Conservation (phyloP, 2,888 invertebrate genomes). For the Melolontha melolontha region DNA sequence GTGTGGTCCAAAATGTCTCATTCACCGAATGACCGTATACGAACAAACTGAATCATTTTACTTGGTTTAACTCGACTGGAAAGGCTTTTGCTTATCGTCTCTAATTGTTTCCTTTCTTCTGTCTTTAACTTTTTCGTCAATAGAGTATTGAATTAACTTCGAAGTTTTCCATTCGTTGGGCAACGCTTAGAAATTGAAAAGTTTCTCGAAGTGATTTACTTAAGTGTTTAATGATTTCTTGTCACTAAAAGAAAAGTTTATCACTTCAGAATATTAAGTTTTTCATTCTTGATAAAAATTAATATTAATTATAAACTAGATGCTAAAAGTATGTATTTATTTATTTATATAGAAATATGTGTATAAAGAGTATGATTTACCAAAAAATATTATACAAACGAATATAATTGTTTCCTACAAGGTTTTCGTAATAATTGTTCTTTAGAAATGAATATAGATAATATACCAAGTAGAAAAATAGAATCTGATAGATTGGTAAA, state of each 20-base stretch:
- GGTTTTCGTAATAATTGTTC: too few species aligned
- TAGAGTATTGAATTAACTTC: constrained; percentile 8
- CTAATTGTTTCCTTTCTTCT: constrained; percentile 12
- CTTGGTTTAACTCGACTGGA: constrained; percentile 9
- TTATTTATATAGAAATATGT: too few species aligned
- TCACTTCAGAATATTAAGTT: too few species aligned
- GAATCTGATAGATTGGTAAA: too few species aligned
- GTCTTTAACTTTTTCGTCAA: neutral
- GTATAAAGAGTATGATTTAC: too few species aligned
- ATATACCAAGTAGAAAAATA: too few species aligned
- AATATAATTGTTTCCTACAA: too few species aligned
- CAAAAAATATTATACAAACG: too few species aligned
- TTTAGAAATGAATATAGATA: too few species aligned
- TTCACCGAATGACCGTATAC: neutral
- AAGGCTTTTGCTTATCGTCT: constrained; percentile 32
- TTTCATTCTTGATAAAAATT: too few species aligned
- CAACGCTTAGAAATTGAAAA: constrained; percentile 8
- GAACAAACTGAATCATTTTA: constrained; percentile 6
- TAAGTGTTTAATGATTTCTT: constrained; percentile 15
- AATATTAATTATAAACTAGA: too few species aligned
- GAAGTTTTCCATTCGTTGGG: constrained; percentile 3
- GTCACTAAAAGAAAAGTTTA: neutral
- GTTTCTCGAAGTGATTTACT: constrained; percentile 10
- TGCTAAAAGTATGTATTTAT: too few species aligned
- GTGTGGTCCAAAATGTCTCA: constrained; percentile 15